These are phyloP conservation scores for Vollenhovia emeryi DNA, from an alignment of 1,140 invertebrate species.

Conservation along the genomic window DNA sequence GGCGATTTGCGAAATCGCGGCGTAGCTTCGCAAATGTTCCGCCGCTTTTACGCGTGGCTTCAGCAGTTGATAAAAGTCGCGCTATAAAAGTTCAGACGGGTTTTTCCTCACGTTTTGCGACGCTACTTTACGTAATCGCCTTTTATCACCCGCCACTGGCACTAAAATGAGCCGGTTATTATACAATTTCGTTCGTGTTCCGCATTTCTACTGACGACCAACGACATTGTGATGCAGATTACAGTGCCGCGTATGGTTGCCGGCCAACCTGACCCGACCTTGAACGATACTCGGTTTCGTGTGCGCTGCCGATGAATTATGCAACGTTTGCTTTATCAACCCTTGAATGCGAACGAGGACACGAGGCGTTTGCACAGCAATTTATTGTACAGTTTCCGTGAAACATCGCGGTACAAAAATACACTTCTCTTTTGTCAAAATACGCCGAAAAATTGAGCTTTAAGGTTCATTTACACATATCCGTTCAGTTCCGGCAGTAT, in stretches of 20 bases:
- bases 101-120: slow-evolving; percentile 31
- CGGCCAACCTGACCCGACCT: slow-evolving; percentile 37
- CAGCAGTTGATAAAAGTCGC: background rate
- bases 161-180: slow-evolving; percentile 37
- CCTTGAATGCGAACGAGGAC: slow-evolving; percentile 35
- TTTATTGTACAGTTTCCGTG: background rate
- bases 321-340: slow-evolving; percentile 65
- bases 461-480: too few relatives aligned
- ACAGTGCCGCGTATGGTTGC: slow-evolving; percentile 3
- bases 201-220: slow-evolving; percentile 43
- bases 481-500: too few relatives aligned
- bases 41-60: slow-evolving; percentile 4
- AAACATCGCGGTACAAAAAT: background rate
- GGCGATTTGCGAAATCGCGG: slow-evolving; percentile 22
- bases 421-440: background rate
- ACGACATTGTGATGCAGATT: slow-evolving; percentile 65
- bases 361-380: background rate
- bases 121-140: background rate
- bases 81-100: background rate
- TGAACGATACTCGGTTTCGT: slow-evolving; percentile 63
- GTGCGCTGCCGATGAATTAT: slow-evolving; percentile 47
- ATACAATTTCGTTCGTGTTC: slow-evolving; percentile 19
- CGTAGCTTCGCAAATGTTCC: slow-evolving; percentile 10
- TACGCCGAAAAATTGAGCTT: background rate
- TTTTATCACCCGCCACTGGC: background rate